Conservation (phyloP, 2,888 invertebrate genomes). For the Cenopis cana region DNA sequence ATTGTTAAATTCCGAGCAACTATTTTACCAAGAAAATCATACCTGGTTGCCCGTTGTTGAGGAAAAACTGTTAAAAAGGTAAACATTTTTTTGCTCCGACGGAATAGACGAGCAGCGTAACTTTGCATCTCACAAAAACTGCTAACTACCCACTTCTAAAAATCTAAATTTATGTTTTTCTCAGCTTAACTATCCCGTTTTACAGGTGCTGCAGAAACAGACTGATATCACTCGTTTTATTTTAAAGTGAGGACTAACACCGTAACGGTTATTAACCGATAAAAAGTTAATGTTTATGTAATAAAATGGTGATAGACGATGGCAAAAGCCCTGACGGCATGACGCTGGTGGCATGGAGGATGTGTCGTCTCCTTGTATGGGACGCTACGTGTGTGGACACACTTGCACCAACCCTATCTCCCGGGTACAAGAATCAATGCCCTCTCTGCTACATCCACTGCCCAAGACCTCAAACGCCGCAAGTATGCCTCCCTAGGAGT, state of each 20-base stretch:
- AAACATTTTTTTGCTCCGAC: background rate
- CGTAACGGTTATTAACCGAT: background rate
- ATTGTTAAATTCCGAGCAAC: background rate
- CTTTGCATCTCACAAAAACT: background rate
- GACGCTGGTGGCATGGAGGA: too few species aligned
- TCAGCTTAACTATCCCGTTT: background rate
- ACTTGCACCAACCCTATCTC: too few species aligned
- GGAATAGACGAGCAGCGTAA: background rate
- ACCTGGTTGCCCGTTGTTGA: background rate
- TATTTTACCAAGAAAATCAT: too few species aligned
- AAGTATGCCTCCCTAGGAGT: too few species aligned
- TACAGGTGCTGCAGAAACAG: background rate
- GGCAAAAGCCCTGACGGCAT: too few species aligned
- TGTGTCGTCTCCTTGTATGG: too few species aligned
- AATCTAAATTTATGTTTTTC: background rate
- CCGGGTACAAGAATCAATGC: too few species aligned
- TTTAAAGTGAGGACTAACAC: background rate
- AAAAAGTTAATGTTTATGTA: background rate
- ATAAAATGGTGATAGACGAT: too few species aligned
- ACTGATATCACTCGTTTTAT: background rate
- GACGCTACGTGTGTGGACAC: too few species aligned
- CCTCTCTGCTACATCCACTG: too few species aligned
- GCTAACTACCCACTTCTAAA: background rate
- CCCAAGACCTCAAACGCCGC: too few species aligned
- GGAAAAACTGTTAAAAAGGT: background rate